Percentiles rank a stretch among this genome's conserved stretches.
phyloP scores from a whole-genome alignment of 2,797 vertebrate species.

The Helicolenus hilgendorfi region DNA sequence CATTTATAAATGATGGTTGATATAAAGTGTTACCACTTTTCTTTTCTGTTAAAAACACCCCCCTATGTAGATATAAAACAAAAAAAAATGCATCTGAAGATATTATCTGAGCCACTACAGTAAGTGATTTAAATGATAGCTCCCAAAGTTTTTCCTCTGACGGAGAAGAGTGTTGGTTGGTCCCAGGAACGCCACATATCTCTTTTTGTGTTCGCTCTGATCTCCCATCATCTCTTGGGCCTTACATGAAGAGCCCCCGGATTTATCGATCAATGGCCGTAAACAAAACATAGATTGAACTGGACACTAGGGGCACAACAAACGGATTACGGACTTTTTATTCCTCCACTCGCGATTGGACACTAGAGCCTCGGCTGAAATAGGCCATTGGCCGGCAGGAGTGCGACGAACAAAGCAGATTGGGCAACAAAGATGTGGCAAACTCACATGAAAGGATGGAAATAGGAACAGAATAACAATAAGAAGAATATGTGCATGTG shows the following conservation, averaged over 20 bases:
- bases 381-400: constrained; percentile 20
- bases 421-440: constrained; percentile 29
- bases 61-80: background rate
- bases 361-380: constrained; percentile 1
- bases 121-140: constrained; percentile 35
- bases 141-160: constrained; percentile 46
- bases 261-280: constrained; percentile 83
- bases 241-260: constrained; percentile 74
- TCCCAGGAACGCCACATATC: constrained; percentile 61
- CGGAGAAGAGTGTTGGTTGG: constrained; percentile 11
- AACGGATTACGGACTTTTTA: constrained; percentile 60
- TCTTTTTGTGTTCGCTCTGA: constrained; percentile 71
- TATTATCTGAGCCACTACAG: background rate
- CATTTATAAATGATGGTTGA: no score
- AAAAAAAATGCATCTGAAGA: background rate
- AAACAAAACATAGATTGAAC: constrained; percentile 85
- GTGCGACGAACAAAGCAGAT: constrained; percentile 1
- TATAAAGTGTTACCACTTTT: background rate
- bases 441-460: constrained; percentile 16
- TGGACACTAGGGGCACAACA: constrained; percentile 59
- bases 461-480: constrained; percentile 24
- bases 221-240: constrained; percentile 79
- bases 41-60: background rate
- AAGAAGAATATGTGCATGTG: constrained; percentile 8
- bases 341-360: constrained; percentile 9